A percentile compares a stretch with the other conserved stretches of the same genome.
Conservation (phyloP, 1,140 invertebrate genomes). For the Tribolium madens region DNA sequence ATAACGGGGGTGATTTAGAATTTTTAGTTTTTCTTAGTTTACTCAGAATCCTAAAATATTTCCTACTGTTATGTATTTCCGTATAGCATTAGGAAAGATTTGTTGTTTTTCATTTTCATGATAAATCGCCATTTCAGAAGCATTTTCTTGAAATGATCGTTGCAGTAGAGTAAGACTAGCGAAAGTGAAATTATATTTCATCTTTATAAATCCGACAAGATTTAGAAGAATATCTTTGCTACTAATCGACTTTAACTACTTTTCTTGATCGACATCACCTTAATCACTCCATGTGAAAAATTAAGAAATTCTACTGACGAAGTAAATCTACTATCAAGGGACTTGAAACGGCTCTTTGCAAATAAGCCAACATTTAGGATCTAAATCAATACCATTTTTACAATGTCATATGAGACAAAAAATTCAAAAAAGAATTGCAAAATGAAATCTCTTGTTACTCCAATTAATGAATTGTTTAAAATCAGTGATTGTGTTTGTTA, state of each 20-base stretch:
- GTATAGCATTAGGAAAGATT: not conserved
- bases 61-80: not conserved
- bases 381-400: not conserved
- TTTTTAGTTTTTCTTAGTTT: conserved; percentile 8
- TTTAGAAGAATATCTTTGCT: not conserved
- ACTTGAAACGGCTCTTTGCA: conserved; percentile 17
- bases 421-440: not conserved
- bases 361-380: not conserved
- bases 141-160: not conserved
- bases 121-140: conserved; percentile 18
- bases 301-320: conserved; percentile 27
- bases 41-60: not conserved
- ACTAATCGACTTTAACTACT: not conserved
- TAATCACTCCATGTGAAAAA: conserved; percentile 27
- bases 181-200: not conserved
- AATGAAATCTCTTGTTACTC: not conserved
- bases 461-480: conserved; percentile 11
- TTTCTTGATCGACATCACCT: conserved; percentile 8
- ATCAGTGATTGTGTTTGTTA: conserved; percentile 23
- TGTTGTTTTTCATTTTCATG: conserved; percentile 26
- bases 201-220: conserved; percentile 5
- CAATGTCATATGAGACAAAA: not conserved
- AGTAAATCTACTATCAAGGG: conserved; percentile 18
- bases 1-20: not conserved
- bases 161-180: conserved; percentile 15